Percentiles rank a stretch among this genome's conserved stretches.
These are phyloP conservation scores for Thinocorus orbignyianus DNA, from an alignment of 2,113 vertebrate species.

Conservation along the genomic window DNA sequence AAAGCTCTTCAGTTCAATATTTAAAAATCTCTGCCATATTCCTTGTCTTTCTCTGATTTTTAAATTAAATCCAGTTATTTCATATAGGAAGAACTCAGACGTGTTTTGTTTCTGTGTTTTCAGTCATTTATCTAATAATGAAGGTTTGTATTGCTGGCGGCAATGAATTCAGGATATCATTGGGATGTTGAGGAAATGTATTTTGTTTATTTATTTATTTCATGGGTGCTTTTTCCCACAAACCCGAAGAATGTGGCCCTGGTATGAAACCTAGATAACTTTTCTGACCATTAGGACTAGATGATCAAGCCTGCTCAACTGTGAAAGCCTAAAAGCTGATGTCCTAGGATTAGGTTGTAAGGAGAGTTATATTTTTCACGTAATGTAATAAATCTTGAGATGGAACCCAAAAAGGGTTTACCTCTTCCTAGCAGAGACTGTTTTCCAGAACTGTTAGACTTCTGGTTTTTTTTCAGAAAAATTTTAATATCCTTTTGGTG, in stretches of 20 bases:
- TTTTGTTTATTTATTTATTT: not conserved
- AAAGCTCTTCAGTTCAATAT: not conserved
- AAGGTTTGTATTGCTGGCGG: not conserved
- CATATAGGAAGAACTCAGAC: not conserved
- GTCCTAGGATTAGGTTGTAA: not conserved
- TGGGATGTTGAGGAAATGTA: not conserved
- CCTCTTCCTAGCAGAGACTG: not conserved
- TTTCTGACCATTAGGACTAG: not conserved
- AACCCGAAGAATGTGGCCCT: not conserved
- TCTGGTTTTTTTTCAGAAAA: not conserved
- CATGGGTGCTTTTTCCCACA: not conserved
- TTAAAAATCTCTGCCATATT: conserved; percentile 7
- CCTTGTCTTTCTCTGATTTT: not conserved
- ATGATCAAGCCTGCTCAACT: not conserved
- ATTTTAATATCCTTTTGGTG: not conserved
- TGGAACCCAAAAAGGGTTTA: not conserved
- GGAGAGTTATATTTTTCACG: not conserved
- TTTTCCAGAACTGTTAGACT: not conserved
- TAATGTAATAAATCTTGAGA: not conserved
- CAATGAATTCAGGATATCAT: not conserved
- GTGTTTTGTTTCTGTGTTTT: not conserved
- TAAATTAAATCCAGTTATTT: not conserved
- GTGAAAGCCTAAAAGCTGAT: not conserved
- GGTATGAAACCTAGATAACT: not conserved
- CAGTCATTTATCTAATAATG: not conserved